Evolutionary conservation across 2,113 vertebrate species (phyloP), one percentile per base, ranked within the genome.

Genomic region (Copsychus sechellarum): DNA sequence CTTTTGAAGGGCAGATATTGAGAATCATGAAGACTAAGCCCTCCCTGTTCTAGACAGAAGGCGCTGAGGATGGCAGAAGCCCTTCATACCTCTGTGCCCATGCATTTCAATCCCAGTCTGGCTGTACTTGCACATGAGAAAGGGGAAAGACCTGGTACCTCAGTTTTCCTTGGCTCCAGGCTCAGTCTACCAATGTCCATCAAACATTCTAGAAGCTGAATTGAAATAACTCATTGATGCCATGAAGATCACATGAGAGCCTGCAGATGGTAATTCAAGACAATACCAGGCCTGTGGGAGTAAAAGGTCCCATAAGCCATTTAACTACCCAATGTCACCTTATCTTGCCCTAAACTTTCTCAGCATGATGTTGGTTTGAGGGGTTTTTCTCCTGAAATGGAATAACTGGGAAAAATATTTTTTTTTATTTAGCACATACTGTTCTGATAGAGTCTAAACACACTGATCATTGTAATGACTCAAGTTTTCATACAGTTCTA

Each of bases 311-410:
- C 3, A 5, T 15, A 24, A 38, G 3, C 33, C 15, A 29, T 73
- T 78, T 80, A 67, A 53, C 8, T 45, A 64, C 7, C 2, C 16
- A 58, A 0, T 2, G 0, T 43, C 29, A 24, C 20, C 57, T 72
- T 53, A 50, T 13, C 45, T 86, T 78, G 15, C 29, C 21, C 56
- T 56, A 78, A 81, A 84, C 5, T 42, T 86, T 79, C 48, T 50
- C 21, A 40, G 58, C 7, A 8, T 33, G 8, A 26, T 58, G 23
- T 29, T 14, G 1, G 2, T 24, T 50, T 47, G 38, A 38, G 15
- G 8, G 14, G 5, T 0, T 9, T 58, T 60, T 73, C 60, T 85
- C 26, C 57, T 57, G 31, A 86, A 86, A 62, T 43, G 3, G 8
- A 70, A 11, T 83, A 90, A 62, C 19, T 34, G 9, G 24, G 33